Base-by-base conservation (phyloP, 2,888 invertebrate genomes). In the Macrosiphum euphorbiae region DNA sequence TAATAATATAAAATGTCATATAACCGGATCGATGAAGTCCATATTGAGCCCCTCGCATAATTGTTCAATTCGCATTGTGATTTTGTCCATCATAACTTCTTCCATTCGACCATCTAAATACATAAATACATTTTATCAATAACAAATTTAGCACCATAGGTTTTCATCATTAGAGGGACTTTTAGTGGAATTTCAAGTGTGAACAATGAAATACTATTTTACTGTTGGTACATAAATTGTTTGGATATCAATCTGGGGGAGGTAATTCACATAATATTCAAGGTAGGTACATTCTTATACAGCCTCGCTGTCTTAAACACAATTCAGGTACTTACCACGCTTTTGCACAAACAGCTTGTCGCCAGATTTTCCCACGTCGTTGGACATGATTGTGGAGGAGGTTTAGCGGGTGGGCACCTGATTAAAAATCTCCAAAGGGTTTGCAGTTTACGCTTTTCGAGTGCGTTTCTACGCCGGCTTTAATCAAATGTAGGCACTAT, bases 11-110 rank as follows among this genome's bases (percentile, higher is more conserved):
- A 67, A 92, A 92, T 78, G 0, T 58, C 47, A n/a, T 96, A 97
- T 97, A 97, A 99, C 99, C 58, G 99, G 99, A 96, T 99, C 99
- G 44, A 99, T 98, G 96, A 98, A 99, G 95, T 99, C 99, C 97
- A 98, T 98, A 96, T 99, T 98, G 91, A 99, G 96, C 44, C 98
- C 98, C 96, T 99, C 99, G 95, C 99, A 99, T 94, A 99, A 96
- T 95, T 99, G 99, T 95, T 98, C 97, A 90, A 99, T 98, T 95
- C 99, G 97, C 1, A 98, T 98, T 0, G 99, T 99, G 94, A 99
- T 99, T 97, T 99, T 99, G 96, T 99, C 99, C 95, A 99, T 98
- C 96, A 99, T 98, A 2, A 99, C 98, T 95, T 97, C 97, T 96
- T 99, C 99, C 95, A 97, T 97, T 92, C 98, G 97, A 0, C 99